A percentile compares a stretch with the other conserved stretches of the same genome.
Evolutionary conservation across 2,888 invertebrate genomes (phyloP).

Genomic region (Vannuccia rotundouncinata): DNA sequence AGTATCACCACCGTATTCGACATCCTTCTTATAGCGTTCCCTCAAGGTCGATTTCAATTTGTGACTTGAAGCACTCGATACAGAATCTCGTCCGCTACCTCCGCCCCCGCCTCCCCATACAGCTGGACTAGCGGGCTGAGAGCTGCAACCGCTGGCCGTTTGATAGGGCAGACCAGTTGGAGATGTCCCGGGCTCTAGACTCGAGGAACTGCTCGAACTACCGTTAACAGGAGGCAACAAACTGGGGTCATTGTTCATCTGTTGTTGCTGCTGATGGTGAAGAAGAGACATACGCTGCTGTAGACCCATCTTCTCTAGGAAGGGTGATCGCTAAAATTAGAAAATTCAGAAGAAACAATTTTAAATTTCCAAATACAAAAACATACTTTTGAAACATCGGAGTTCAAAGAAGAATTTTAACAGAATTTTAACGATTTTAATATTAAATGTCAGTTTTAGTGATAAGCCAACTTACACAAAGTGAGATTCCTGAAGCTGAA

Average conservation of each 20-base stretch:
- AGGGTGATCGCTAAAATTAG: conserved; percentile 8
- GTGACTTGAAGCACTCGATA: not conserved
- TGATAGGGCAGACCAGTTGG: conserved; percentile 2
- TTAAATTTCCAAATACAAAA: too few species aligned
- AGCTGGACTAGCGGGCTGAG: not conserved
- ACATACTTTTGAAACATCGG: too few species aligned
- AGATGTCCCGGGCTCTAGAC: not conserved
- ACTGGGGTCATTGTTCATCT: not conserved
- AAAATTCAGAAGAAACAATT: too few species aligned
- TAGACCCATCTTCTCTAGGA: not conserved
- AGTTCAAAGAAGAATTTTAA: too few species aligned
- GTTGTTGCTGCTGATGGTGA: not conserved
- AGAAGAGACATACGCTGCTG: conserved; percentile 6
- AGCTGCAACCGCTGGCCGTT: conserved; percentile 3
- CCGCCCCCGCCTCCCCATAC: not conserved
- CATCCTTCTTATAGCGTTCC: conserved; percentile 9
- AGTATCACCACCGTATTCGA: not conserved
- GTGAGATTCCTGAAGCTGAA: not conserved
- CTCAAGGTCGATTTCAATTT: not conserved
- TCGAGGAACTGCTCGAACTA: not conserved
- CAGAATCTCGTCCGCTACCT: not conserved
- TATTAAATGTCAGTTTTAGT: too few species aligned
- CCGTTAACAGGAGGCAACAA: not conserved
- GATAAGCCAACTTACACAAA: not conserved
- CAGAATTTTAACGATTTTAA: too few species aligned